Evolutionary conservation across 2,113 vertebrate species (phyloP).

Genomic region (Mesoclemmys tuberculata): DNA sequence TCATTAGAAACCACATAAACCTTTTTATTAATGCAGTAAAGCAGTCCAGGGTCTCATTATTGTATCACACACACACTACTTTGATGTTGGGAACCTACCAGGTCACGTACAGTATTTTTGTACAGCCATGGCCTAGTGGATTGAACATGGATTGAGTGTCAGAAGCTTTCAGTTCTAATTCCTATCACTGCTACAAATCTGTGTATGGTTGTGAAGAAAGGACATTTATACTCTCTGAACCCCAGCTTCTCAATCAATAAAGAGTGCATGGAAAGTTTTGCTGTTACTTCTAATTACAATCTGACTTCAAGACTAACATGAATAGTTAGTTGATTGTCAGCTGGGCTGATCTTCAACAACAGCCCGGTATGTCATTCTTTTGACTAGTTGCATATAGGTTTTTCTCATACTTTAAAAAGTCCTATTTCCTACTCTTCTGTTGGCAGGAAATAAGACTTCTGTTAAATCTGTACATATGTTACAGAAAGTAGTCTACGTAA

Average conservation of each 20-base stretch:
- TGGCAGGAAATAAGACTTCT: background rate
- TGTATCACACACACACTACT: conserved; percentile 43
- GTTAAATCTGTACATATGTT: background rate
- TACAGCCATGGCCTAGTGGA: background rate
- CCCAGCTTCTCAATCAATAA: background rate
- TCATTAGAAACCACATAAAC: conserved; percentile 65
- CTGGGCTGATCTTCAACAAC: background rate
- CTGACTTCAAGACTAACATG: background rate
- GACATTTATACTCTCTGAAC: conserved; percentile 6
- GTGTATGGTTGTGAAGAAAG: conserved; percentile 1
- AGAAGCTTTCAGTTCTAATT: background rate
- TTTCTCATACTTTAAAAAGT: conserved; percentile 22
- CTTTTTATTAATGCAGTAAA: conserved; percentile 30
- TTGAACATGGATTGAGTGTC: conserved; percentile 9
- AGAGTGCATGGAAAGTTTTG: background rate
- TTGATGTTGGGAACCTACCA: conserved; percentile 2
- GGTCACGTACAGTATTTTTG: background rate
- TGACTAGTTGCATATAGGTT: background rate
- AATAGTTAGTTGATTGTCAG: background rate
- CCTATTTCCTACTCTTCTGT: background rate
- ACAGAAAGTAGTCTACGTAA: background rate
- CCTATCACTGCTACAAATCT: background rate
- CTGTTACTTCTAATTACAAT: background rate
- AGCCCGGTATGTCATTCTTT: conserved; percentile 5
- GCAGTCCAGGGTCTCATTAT: background rate